These are phyloP conservation scores for Neodiprion pinetum DNA, from an alignment of 1,140 invertebrate genomes.

Conservation along the genomic window DNA sequence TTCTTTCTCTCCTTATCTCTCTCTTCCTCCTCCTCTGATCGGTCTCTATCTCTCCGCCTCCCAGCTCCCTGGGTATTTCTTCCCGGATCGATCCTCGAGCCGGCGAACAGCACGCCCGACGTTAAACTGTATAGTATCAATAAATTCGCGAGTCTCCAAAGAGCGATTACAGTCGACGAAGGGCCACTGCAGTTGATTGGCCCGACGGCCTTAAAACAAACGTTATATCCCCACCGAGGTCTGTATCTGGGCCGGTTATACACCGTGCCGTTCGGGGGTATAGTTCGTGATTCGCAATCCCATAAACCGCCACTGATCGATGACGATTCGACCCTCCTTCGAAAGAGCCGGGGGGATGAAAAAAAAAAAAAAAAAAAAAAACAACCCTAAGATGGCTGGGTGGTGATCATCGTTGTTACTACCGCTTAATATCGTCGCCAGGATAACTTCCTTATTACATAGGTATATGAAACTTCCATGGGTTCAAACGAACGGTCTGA, in stretches of 20 bases:
- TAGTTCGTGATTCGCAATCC: slow-evolving; percentile 7
- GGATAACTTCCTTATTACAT: too few relatives aligned
- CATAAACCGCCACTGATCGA: background rate
- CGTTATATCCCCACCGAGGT: background rate
- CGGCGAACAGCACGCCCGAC: background rate
- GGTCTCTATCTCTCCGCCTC: too few relatives aligned
- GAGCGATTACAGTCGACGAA: background rate
- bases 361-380: too few relatives aligned
- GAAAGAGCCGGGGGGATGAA: too few relatives aligned
- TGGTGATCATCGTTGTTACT: too few relatives aligned
- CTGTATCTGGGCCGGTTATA: background rate
- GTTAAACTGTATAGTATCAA: slow-evolving; percentile 1
- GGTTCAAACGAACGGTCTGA: too few relatives aligned
- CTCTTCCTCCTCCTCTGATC: background rate
- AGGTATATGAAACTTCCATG: too few relatives aligned
- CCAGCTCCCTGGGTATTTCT: background rate
- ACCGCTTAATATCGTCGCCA: too few relatives aligned
- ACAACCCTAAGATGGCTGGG: too few relatives aligned
- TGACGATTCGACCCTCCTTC: background rate
- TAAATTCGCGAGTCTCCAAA: slow-evolving; percentile 4
- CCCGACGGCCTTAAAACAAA: background rate
- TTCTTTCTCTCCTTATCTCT: background rate
- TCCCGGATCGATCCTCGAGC: background rate
- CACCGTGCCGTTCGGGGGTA: background rate
- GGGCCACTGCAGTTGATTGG: slow-evolving; percentile 4